phyloP scores from a whole-genome alignment of 2,888 invertebrate species.

The Drosophila greeni region DNA sequence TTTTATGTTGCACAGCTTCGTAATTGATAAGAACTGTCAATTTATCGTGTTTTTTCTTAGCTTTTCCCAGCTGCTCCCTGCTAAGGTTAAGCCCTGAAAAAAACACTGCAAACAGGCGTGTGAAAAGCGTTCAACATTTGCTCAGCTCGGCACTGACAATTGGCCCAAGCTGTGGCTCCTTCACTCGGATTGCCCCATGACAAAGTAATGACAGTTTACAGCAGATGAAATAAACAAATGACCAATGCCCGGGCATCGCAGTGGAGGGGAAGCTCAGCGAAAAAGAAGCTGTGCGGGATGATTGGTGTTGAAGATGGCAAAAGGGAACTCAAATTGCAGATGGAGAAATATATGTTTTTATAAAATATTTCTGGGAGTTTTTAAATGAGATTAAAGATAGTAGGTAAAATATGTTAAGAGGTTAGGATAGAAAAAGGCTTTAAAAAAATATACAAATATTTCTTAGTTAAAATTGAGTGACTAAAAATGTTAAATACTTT shows the following conservation, averaged over 20 bases:
- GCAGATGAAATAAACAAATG: constrained; percentile 72
- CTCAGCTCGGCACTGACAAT: constrained; percentile 50
- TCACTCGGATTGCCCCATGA: constrained; percentile 60
- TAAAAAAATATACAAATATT: no score
- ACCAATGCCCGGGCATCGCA: constrained; percentile 34
- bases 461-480: not conserved
- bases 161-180: constrained; percentile 53
- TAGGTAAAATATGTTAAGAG: not conserved
- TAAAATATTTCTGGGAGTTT: not conserved
- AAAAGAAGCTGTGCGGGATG: constrained; percentile 10
- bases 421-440: fast-evolving
- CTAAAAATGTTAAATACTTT: not conserved
- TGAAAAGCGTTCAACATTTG: constrained; percentile 50
- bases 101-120: constrained; percentile 42
- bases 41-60: constrained; percentile 55
- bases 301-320: constrained; percentile 17
- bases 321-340: constrained; percentile 16
- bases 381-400: no score
- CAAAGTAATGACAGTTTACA: constrained; percentile 72
- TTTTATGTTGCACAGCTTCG: constrained; percentile 20
- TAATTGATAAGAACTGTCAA: constrained; percentile 68
- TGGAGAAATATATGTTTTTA: not conserved
- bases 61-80: constrained; percentile 2
- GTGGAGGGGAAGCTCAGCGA: constrained; percentile 1
- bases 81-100: constrained; percentile 36